These are phyloP conservation scores for Griposia aprilina DNA, from an alignment of 2,888 invertebrate species.

Conservation along the genomic window DNA sequence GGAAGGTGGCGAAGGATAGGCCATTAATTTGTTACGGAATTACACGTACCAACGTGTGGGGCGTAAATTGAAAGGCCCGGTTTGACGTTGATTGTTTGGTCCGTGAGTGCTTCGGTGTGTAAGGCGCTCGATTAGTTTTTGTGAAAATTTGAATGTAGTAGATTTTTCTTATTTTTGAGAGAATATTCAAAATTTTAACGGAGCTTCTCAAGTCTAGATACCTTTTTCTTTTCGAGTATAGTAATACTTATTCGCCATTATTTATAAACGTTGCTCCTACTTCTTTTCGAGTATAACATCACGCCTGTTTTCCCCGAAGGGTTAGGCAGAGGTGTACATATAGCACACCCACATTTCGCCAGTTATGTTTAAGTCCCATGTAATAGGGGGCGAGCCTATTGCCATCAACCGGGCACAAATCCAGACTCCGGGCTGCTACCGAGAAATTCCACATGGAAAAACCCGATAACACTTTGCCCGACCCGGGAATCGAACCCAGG, in stretches of 20 bases:
- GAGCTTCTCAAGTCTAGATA: background rate
- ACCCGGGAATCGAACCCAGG: no score
- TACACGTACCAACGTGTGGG: slow-evolving; percentile 68
- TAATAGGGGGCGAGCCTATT: no score
- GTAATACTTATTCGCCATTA: background rate
- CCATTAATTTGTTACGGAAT: slow-evolving; percentile 76
- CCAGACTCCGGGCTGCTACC: no score
- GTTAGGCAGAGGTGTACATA: no score
- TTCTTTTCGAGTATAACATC: no score
- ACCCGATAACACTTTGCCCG: no score
- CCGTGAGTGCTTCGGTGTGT: slow-evolving; percentile 51
- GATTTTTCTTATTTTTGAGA: background rate
- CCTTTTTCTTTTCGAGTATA: background rate
- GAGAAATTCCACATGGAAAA: no score
- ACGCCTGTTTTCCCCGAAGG: no score
- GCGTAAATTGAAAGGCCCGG: slow-evolving; percentile 51
- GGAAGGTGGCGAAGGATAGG: slow-evolving; percentile 71
- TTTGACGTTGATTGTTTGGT: slow-evolving; percentile 57
- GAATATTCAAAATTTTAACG: background rate
- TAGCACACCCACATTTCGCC: no score
- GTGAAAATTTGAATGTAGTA: background rate
- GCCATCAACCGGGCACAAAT: no score
- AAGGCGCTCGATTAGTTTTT: slow-evolving; percentile 38
- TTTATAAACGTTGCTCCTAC: background rate
- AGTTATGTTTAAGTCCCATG: no score